These are phyloP conservation scores for Eueides isabella DNA, from an alignment of 1,140 invertebrate species.

Conservation along the genomic window DNA sequence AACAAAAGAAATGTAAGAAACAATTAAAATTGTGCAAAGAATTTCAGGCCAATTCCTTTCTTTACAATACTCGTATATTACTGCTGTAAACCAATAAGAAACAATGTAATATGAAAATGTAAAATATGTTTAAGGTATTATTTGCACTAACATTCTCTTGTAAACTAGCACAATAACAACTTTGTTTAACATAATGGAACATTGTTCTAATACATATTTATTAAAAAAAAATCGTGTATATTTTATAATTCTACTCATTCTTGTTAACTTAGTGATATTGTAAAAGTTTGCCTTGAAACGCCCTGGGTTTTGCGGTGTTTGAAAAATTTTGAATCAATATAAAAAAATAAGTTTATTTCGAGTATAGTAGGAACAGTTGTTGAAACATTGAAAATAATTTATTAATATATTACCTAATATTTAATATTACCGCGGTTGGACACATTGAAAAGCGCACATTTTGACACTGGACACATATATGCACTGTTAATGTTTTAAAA, in stretches of 20 bases:
- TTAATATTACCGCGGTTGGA: neutral
- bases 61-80: no score
- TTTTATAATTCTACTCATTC: slow-evolving; percentile 7
- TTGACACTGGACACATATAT: neutral
- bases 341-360: neutral
- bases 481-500: neutral
- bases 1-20: no score
- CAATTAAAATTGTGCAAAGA: no score
- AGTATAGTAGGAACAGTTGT: neutral
- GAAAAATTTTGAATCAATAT: neutral
- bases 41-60: no score
- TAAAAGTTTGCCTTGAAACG: slow-evolving; percentile 2
- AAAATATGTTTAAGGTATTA: neutral
- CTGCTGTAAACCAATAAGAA: no score
- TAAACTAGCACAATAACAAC: slow-evolving; percentile 4
- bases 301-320: neutral
- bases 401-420: neutral
- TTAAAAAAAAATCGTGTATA: neutral
- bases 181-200: slow-evolving; percentile 10
- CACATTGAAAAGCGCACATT: neutral
- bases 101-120: no score
- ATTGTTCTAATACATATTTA: slow-evolving; percentile 9
- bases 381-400: slow-evolving; percentile 6
- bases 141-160: neutral
- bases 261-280: slow-evolving; percentile 10